Evolutionary conservation across 2,797 vertebrate genomes (phyloP), one percentile per base, ranked within the genome.

Genomic region (Eremophila alpestris): DNA sequence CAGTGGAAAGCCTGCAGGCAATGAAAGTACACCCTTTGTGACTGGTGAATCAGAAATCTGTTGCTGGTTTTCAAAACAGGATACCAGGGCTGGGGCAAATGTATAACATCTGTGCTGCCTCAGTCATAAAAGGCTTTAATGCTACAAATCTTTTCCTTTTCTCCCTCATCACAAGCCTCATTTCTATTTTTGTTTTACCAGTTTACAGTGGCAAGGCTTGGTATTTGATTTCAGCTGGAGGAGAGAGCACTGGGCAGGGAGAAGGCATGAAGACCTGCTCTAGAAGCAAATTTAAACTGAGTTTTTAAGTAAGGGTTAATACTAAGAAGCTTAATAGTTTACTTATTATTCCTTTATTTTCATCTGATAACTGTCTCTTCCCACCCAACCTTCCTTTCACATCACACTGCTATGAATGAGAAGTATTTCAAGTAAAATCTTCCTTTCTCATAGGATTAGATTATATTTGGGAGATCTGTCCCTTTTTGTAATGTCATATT

Each of bases 21-120:
- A 30, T 51, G 46, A 48, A 90, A 92, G 5, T 38, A 71, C 17
- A 71, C 17, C 5, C 38, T 89, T 49, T 6, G 0, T 32, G 26
- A 26, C 62, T 73, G 55, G n/a, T 71, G 40, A 90, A 79, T 65
- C 62, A 92, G 70, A 89, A 84, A 59, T 76, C 40, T 87, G 29
- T 74, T 45, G 11, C 78, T 67, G 52, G 45, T 84, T 96, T 91
- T 89, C 84, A 90, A 89, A 94, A 94, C 91, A 92, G 87, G 68
- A 79, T 90, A 80, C 75, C 71, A 64, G 45, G 68, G 23, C 55
- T 92, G 73, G 69, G 76, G 82, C 71, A 93, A 89, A 93, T 80
- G 16, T 52, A 20, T 89, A 92, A 94, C 71, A 83, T 90, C 74
- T 96, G 75, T 83, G 60, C 71, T 85, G 56, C 60, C 45, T 85